Evolutionary conservation across 30 jellyfish, hydroid and myxozoan genomes (phyloP), one percentile per base, ranked within the genome.

Genomic region (Clytia hemisphaerica): DNA sequence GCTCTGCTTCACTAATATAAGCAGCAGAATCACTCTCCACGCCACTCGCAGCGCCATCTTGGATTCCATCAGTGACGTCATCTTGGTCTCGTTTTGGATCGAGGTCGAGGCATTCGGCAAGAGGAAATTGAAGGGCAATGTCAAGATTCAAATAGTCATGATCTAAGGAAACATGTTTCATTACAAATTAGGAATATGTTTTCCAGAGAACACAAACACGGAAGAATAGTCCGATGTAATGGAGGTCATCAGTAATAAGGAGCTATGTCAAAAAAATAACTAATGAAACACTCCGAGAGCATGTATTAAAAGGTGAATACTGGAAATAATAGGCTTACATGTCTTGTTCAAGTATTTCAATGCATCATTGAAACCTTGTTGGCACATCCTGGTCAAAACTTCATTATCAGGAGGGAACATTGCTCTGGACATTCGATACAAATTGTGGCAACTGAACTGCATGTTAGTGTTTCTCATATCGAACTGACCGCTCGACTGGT

Each of bases 321-420:
- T 6, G n/a, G n/a, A n/a, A n/a, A n/a, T n/a, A n/a, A n/a, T n/a
- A n/a, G n/a, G 31, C 98, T 69, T 71, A 89, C 98, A 89, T 69
- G 80, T 93, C 22, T 80, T 51, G 46, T 89, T 94, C 33, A 89
- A 91, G 50, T 89, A 89, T 68, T 81, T 75, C 31, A 89, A 62
- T 0, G 98, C 92, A 65, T 89, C 98, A 40, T 70, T 77, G 53
- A 89, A 89, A 9, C 98, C 98, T 64, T 89, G 98, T 37, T 93
- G 62, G 65, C 98, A 89, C 94, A 89, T 82, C 27, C 77, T 78
- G 37, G 74, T 55, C 26, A 89, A 59, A 15, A 80, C 92, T 16
- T 89, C 95, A 32, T 82, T 78, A 40, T 55, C 49, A 44, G 98
- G 98, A 15, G 98, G 98, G 37, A 89, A 81, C 44, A 89, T 75